Base-by-base conservation (phyloP, 2,888 invertebrate genomes). In the Stenichneumon culpator region DNA sequence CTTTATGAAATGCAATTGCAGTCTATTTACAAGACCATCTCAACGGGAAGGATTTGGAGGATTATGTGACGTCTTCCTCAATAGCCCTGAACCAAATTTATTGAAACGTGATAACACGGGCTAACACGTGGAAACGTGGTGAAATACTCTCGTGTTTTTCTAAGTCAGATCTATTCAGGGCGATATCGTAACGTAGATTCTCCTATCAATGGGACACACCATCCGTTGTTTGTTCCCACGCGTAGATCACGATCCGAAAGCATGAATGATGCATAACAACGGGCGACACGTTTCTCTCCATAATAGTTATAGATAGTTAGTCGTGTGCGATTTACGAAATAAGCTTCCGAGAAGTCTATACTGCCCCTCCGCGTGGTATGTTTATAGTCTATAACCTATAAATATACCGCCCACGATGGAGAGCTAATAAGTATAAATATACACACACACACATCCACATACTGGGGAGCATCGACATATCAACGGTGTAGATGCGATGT, bases 281-380 rank as follows among this genome's bases (percentile, higher is more conserved):
- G 60, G 22, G 22, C 28, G 1, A 60, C 25, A 60, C 60, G 52
- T 60, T 54, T 28, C 47, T 5, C 32, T 69, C 39, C 36, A 52
- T 63, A 52, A 63, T 69, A 44, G 70, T 70, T 77, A 77, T 82
- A 52, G 16, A 82, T 77, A 63, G 28, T 44, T 63, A 69, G 52
- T 50, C 75, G 63, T 65, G 69, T 32, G 50, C n/a, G 50, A 63
- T 70, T 16, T 70, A 69, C 22, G 65, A 70, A 82, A 70, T 60
- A 25, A 3, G 54, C 54, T 82, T 77, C 82, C 65, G 54, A 82
- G 82, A 82, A 81, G 22, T 65, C 32, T 25, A 9, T 50, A 22
- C 50, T 11, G 39, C 39, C 39, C 11, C 11, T 39, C 39, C 39
- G 39, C 39, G 39, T 39, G 39, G 9, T 11, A 11, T 39, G 2